These are phyloP conservation scores for Muscicapa comitata DNA, from an alignment of 2,797 vertebrate species.

Conservation along the genomic window DNA sequence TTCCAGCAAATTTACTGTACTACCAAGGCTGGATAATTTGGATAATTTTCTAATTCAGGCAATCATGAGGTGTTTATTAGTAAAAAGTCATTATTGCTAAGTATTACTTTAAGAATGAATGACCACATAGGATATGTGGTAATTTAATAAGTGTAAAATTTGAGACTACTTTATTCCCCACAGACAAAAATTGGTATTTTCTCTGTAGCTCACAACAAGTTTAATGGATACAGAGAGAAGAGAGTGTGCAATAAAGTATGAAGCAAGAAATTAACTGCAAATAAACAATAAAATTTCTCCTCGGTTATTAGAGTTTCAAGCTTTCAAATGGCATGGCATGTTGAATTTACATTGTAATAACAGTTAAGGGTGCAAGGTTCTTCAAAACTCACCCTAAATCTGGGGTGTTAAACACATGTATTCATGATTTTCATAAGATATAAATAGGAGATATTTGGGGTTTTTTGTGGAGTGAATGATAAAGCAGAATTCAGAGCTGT, in stretches of 20 bases:
- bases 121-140: slow-evolving; percentile 25
- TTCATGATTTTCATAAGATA: not conserved
- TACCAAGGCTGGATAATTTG: slow-evolving; percentile 44
- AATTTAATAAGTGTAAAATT: slow-evolving; percentile 61
- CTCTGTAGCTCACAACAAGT: slow-evolving; percentile 18
- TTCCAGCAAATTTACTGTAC: slow-evolving; percentile 35
- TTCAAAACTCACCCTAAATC: not conserved
- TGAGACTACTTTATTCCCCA: slow-evolving; percentile 26
- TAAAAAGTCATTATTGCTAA: slow-evolving; percentile 55
- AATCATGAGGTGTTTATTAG: slow-evolving; percentile 60
- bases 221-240: slow-evolving; percentile 47
- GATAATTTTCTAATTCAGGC: slow-evolving; percentile 38
- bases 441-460: not conserved
- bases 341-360: not conserved
- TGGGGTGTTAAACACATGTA: not conserved
- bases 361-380: not conserved
- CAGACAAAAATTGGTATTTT: slow-evolving; percentile 45
- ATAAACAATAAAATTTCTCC: slow-evolving; percentile 44
- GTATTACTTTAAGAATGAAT: slow-evolving; percentile 56
- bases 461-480: not conserved
- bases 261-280: slow-evolving; percentile 57
- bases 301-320: slow-evolving; percentile 4
- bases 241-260: slow-evolving; percentile 38
- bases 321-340: not conserved
- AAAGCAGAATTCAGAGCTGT: not conserved